Evolutionary conservation across 2,797 vertebrate species (phyloP), one percentile per base, ranked within the genome.

Genomic region (Tokudaia muenninki): DNA sequence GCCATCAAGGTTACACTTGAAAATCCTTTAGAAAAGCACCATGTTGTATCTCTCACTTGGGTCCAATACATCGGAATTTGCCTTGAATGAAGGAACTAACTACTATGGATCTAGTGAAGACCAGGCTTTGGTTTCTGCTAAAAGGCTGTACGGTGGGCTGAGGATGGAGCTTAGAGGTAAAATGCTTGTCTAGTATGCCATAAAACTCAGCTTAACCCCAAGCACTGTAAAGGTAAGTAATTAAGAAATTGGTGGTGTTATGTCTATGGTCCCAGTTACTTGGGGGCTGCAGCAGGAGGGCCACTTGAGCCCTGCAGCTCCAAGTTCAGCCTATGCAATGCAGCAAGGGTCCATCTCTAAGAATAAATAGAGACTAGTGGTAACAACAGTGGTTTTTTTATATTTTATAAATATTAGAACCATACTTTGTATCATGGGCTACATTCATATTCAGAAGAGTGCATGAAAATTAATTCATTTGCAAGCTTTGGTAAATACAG

Each of bases 1-100:
- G 52, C 24, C 65, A 78, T 95, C 17, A 93, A 87, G 89, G 70
- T 92, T 79, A 78, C 34, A 65, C 34, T 82, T 90, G 21, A 94
- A 90, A 94, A 75, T 81, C 34, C 65, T 65, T 88, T 80, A 87
- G 19, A 65, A 96, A 78, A 78, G 31, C 14, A 86, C 19, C 34
- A 41, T 8, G 26, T 59, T 55, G 9, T 34, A 50, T 37, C 55
- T 86, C 83, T 95, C 26, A 31, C 34, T 87, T 94, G 50, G 29
- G 1, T 81, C 47, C 78, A 95, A 55, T 2, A 88, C 4, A 77
- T 47, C 34, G 55, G 22, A 50, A 77, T 96, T 96, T 91, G 63
- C 78, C 82, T 92, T 72, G 37, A 72, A n/a, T 74, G 52, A 52
- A 26, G 9, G 44, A 90, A 90, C 61, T 95, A 21, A 70, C 57